Evolutionary conservation across 2,797 vertebrate genomes (phyloP).

Genomic region (Remorina albescens): DNA sequence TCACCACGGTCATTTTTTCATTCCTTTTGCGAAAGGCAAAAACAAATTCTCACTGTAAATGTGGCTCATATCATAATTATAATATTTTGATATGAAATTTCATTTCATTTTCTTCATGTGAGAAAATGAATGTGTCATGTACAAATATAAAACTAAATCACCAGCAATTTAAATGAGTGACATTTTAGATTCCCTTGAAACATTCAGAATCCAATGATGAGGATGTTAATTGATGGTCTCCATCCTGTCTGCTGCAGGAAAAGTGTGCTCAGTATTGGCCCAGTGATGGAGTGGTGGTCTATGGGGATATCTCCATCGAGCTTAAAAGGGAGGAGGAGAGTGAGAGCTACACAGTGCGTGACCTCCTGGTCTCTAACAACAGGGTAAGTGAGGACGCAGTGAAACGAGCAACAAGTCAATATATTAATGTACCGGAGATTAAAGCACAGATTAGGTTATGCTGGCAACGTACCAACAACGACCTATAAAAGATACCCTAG

Average conservation of each 20-base stretch:
- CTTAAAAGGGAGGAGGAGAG: conserved; percentile 97
- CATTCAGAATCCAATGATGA: neutral
- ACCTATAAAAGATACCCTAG: neutral
- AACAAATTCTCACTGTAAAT: too few relatives aligned
- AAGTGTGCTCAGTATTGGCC: conserved; percentile 99
- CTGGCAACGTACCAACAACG: too few relatives aligned
- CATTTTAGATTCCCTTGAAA: conserved; percentile 12
- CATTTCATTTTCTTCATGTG: neutral
- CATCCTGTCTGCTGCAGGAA: conserved; percentile 83
- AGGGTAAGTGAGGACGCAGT: conserved; percentile 83
- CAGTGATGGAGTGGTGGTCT: conserved; percentile 89
- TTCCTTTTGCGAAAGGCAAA: too few relatives aligned
- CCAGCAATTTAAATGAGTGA: neutral
- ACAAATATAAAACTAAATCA: neutral
- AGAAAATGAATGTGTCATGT: neutral
- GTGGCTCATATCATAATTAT: too few relatives aligned
- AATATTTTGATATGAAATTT: too few relatives aligned
- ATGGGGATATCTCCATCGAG: conserved; percentile 94
- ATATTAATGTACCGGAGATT: neutral
- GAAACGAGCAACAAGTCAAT: neutral
- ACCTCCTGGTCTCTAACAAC: conserved; percentile 95
- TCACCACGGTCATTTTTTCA: too few relatives aligned
- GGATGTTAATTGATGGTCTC: neutral
- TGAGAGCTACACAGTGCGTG: conserved; percentile 96
- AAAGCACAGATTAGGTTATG: neutral